A percentile compares a stretch with the other conserved stretches of the same genome.
Evolutionary conservation across 1,140 invertebrate genomes (phyloP).

Genomic region (Idris sp.): DNA sequence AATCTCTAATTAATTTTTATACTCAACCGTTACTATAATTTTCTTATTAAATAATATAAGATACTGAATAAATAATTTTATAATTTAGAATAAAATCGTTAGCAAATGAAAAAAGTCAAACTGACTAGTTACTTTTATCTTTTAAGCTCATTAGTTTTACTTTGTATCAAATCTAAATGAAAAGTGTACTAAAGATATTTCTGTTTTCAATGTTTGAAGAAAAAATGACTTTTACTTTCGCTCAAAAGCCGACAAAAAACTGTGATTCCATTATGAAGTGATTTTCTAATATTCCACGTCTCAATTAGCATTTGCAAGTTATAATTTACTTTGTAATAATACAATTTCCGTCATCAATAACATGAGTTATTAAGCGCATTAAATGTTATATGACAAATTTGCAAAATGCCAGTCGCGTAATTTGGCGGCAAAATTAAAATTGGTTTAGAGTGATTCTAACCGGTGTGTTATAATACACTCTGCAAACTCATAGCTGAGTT

Average conservation of each 20-base stretch:
- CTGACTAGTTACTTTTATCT: no score
- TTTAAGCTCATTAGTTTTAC: no score
- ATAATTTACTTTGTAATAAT: constrained; percentile 33
- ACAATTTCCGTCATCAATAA: constrained; percentile 26
- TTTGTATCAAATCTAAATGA: no score
- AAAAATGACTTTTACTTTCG: constrained; percentile 30
- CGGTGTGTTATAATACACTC: constrained; percentile 34
- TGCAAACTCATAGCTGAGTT: constrained; percentile 47
- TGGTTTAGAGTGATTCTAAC: constrained; percentile 37
- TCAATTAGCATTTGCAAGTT: constrained; percentile 26
- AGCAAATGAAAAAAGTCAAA: no score
- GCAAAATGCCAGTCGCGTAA: constrained; percentile 43
- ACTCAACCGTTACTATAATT: no score
- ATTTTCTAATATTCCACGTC: constrained; percentile 40
- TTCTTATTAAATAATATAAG: no score
- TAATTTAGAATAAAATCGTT: no score
- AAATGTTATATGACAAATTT: constrained; percentile 47
- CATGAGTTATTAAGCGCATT: constrained; percentile 33
- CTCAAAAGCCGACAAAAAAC: constrained; percentile 5
- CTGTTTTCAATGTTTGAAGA: no score
- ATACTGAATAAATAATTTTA: no score
- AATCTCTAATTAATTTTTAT: no score
- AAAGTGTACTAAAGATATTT: no score
- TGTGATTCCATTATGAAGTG: constrained; percentile 31
- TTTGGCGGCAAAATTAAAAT: constrained; percentile 40